A percentile compares a stretch with the other conserved stretches of the same genome.
Conservation (phyloP, 2,113 vertebrate species). For the Callaeas wilsoni region DNA sequence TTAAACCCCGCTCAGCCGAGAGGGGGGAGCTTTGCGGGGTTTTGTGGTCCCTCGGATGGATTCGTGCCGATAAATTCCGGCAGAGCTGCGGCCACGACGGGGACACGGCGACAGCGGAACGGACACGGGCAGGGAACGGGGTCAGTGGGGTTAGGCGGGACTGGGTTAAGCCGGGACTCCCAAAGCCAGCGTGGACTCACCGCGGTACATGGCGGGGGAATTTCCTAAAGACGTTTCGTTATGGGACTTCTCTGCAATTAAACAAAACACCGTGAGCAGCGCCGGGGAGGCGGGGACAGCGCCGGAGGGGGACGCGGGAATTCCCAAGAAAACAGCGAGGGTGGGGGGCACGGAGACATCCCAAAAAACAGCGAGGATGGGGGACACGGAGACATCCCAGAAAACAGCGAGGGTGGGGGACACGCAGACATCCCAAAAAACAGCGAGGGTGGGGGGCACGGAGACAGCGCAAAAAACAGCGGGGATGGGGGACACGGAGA, state of each 20-base stretch:
- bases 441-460: too few species aligned
- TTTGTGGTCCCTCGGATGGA: rapidly evolving
- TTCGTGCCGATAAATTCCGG: rapidly evolving
- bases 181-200: conserved; percentile 82
- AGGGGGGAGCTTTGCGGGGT: rapidly evolving
- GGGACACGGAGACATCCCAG: not conserved
- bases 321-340: not conserved
- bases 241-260: conserved; percentile 88
- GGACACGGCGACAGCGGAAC: not conserved
- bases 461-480: not conserved
- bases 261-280: conserved; percentile 75
- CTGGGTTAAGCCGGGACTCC: conserved; percentile 58
- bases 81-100: not conserved
- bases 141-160: conserved; percentile 71
- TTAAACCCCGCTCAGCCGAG: rapidly evolving
- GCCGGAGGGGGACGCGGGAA: not conserved
- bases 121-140: not conserved
- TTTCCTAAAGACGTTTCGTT: conserved; percentile 89
- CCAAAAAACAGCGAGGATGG: not conserved
- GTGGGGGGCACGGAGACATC: rapidly evolving
- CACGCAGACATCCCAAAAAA: not conserved
- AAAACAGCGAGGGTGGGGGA: not conserved
- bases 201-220: conserved; percentile 86
- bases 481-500: not conserved
- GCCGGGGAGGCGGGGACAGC: not conserved